phyloP scores from a whole-genome alignment of 2,888 invertebrate genomes.

The Rhabditoides inermis region DNA sequence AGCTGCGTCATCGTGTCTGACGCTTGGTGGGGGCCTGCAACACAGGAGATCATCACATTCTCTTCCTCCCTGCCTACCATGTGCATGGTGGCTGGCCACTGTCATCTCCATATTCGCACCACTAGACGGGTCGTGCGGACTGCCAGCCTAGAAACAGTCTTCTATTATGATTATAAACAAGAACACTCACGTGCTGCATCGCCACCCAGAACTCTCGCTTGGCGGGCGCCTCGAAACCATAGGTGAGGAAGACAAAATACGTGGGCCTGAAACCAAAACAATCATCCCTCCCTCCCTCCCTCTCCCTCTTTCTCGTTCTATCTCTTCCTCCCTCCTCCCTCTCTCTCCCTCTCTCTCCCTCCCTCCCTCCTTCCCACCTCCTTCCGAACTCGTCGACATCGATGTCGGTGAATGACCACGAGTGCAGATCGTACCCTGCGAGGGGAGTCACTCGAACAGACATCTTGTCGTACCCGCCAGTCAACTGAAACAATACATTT shows the following conservation, averaged over 20 bases:
- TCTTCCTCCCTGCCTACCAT: conserved; percentile 22
- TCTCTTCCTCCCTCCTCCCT: no score
- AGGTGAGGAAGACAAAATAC: conserved; percentile 50
- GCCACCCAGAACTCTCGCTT: conserved; percentile 43
- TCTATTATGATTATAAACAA: neutral
- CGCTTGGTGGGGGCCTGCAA: conserved; percentile 36
- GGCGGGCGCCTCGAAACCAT: conserved; percentile 40
- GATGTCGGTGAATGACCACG: conserved; percentile 40
- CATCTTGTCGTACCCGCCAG: conserved; percentile 48
- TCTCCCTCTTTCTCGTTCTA: no score
- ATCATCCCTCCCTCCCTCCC: no score
- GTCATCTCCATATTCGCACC: conserved; percentile 40
- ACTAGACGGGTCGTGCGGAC: conserved; percentile 19
- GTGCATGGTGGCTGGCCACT: conserved; percentile 49
- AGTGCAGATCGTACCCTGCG: conserved; percentile 32
- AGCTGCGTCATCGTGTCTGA: conserved; percentile 45
- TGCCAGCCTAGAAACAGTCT: neutral
- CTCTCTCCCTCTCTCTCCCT: no score
- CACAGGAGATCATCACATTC: neutral
- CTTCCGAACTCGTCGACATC: conserved; percentile 15
- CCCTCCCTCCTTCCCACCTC: no score
- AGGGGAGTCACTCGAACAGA: conserved; percentile 49
- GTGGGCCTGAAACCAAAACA: conserved; percentile 17
- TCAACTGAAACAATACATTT: conserved; percentile 14
- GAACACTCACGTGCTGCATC: conserved; percentile 32